Percentiles rank a stretch among this genome's conserved stretches.
Evolutionary conservation across 1,140 invertebrate species (phyloP).

Genomic region (Drosophila kikkawai): DNA sequence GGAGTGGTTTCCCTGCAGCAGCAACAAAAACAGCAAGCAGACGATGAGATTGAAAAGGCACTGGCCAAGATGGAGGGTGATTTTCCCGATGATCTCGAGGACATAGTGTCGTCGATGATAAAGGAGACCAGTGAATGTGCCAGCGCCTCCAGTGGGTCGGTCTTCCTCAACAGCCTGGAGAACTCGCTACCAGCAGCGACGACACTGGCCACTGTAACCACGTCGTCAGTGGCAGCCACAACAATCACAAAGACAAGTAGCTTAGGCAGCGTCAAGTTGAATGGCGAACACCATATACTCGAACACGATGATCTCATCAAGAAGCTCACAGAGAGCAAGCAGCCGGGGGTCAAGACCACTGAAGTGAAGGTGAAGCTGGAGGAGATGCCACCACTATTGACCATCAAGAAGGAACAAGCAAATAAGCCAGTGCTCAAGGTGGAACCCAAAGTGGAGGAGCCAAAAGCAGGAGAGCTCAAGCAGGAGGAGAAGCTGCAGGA

Average conservation of each 20-base stretch:
- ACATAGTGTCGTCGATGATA: conserved; percentile 54
- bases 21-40: conserved; percentile 66
- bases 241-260: conserved; percentile 29
- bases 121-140: conserved; percentile 49
- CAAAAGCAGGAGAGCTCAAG: conserved; percentile 22
- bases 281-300: conserved; percentile 75
- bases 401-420: conserved; percentile 45
- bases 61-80: conserved; percentile 88
- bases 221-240: conserved; percentile 5
- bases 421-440: conserved; percentile 18
- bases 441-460: conserved; percentile 41
- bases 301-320: conserved; percentile 82
- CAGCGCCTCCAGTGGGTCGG: conserved; percentile 3
- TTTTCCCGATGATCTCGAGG: conserved; percentile 75
- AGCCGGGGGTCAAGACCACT: conserved; percentile 11
- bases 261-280: conserved; percentile 54
- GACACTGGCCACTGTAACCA: conserved; percentile 17
- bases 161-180: conserved; percentile 23
- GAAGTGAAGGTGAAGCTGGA: conserved; percentile 61
- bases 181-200: conserved; percentile 23
- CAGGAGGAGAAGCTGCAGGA: conserved; percentile 38
- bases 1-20: conserved; percentile 84
- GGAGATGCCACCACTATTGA: conserved; percentile 40
- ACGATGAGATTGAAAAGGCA: conserved; percentile 89
- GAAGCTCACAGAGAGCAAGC: conserved; percentile 67